Evolutionary conservation across 2,888 invertebrate genomes (phyloP).

Genomic region (Anoncus sp.): DNA sequence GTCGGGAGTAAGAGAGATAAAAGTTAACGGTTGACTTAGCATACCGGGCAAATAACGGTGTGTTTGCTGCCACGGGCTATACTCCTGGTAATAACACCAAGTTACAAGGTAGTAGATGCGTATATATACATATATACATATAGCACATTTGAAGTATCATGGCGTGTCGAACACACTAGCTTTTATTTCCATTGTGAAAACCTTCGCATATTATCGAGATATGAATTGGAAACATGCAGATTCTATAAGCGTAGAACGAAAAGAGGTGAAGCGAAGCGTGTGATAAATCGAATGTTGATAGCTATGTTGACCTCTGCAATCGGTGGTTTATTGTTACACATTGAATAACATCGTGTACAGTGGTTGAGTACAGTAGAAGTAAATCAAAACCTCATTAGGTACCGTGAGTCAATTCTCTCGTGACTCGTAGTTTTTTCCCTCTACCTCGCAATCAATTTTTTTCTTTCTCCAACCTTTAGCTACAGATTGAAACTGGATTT

Average conservation of each 20-base stretch:
- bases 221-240: constrained; percentile 35
- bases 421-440: constrained; percentile 46
- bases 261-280: constrained; percentile 36
- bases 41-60: constrained; percentile 51
- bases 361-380: constrained; percentile 45
- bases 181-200: constrained; percentile 45
- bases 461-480: constrained; percentile 26
- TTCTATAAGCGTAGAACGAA: constrained; percentile 1
- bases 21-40: constrained; percentile 58
- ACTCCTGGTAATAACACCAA: constrained; percentile 45
- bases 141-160: constrained; percentile 20
- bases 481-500: constrained; percentile 18
- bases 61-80: constrained; percentile 43
- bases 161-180: not conserved
- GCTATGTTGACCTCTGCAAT: constrained; percentile 25
- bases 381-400: constrained; percentile 66
- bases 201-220: constrained; percentile 33
- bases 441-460: constrained; percentile 47
- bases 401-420: constrained; percentile 59
- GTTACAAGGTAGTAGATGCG: constrained; percentile 18
- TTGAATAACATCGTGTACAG: constrained; percentile 12
- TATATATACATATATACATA: constrained; percentile 3
- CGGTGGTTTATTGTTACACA: constrained; percentile 45
- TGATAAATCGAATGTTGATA: constrained; percentile 48
- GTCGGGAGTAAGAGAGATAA: constrained; percentile 38